These are phyloP conservation scores for Teleogryllus oceanicus DNA, from an alignment of 2,888 invertebrate genomes.

Conservation along the genomic window DNA sequence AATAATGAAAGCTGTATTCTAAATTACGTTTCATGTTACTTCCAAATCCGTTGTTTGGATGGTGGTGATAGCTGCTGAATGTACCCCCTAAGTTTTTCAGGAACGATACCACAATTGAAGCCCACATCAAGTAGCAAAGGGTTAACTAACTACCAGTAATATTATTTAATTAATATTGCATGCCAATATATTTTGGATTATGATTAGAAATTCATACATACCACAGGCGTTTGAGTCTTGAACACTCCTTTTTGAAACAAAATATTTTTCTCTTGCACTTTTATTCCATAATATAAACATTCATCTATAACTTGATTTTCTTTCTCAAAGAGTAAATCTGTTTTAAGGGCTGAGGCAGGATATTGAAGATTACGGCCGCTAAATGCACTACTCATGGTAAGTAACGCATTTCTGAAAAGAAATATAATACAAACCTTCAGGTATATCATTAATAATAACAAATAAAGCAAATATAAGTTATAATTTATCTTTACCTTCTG, in stretches of 20 bases:
- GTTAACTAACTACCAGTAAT: too few relatives aligned
- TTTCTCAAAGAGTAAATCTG: constrained; percentile 52
- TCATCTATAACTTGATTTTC: constrained; percentile 48
- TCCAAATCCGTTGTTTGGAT: too few relatives aligned
- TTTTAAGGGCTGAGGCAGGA: constrained; percentile 50
- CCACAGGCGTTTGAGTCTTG: constrained; percentile 47
- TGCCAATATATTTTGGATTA: too few relatives aligned
- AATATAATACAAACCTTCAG: constrained; percentile 28
- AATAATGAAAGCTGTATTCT: too few relatives aligned
- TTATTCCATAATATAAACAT: constrained; percentile 54
- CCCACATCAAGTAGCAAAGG: too few relatives aligned
- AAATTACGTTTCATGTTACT: too few relatives aligned
- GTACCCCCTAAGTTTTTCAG: too few relatives aligned
- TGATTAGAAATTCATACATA: constrained; percentile 43
- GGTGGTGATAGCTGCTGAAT: too few relatives aligned
- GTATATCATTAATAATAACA: background rate
- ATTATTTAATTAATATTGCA: too few relatives aligned
- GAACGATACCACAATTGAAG: too few relatives aligned
- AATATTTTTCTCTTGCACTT: constrained; percentile 44
- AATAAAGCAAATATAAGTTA: background rate
- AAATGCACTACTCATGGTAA: constrained; percentile 58
- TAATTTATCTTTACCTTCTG: constrained; percentile 51
- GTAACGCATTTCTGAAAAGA: constrained; percentile 53
- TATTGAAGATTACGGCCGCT: constrained; percentile 55
- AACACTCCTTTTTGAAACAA: constrained; percentile 50